Evolutionary conservation across 2,888 invertebrate genomes (phyloP).

Genomic region (Lasioglossum figueresi): DNA sequence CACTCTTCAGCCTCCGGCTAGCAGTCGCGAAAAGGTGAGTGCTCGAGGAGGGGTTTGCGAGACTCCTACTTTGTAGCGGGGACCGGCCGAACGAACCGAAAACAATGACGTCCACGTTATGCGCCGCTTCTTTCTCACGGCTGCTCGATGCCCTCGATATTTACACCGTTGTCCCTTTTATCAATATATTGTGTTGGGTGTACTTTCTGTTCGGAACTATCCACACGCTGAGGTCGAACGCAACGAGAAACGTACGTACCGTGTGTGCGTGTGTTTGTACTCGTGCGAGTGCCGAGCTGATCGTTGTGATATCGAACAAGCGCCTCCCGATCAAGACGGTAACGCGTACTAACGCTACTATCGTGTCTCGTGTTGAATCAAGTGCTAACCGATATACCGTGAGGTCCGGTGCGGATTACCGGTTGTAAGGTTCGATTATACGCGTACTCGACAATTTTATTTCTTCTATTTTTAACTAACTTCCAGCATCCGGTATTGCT

Average conservation of each 20-base stretch:
- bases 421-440: background rate
- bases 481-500: background rate
- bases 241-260: constrained; percentile 53
- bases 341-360: background rate
- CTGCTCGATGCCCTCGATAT: constrained; percentile 43
- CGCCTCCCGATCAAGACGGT: background rate
- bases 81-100: background rate
- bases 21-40: constrained; percentile 75
- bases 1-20: constrained; percentile 61
- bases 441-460: background rate
- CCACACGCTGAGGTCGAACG: constrained; percentile 40
- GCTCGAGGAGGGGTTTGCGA: background rate
- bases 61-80: background rate
- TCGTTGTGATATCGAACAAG: background rate
- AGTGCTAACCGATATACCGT: background rate
- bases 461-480: background rate
- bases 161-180: constrained; percentile 45
- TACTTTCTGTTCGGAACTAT: constrained; percentile 53
- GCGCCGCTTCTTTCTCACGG: constrained; percentile 31
- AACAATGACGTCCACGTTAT: constrained; percentile 30
- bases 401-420: background rate
- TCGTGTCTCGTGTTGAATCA: background rate
- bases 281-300: background rate
- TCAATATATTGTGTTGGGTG: constrained; percentile 51
- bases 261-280: constrained; percentile 13